Percentiles rank a stretch among this genome's conserved stretches.
These are phyloP conservation scores for Drosophila willistoni DNA, from an alignment of 1,140 invertebrate species.

Conservation along the genomic window DNA sequence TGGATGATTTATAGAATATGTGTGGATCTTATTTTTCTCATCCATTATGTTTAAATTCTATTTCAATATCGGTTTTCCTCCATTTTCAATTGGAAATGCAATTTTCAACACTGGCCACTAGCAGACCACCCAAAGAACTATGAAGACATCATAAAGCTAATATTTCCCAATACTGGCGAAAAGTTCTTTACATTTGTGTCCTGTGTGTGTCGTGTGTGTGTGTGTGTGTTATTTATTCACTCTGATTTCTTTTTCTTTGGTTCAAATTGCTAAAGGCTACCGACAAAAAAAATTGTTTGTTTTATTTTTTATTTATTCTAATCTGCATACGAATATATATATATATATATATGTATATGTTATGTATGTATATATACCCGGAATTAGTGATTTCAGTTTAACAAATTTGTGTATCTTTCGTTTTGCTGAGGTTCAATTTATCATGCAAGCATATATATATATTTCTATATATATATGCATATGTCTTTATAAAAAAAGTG, in stretches of 20 bases:
- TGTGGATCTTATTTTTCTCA: background rate
- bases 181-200: background rate
- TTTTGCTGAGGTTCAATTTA: slow-evolving; percentile 2
- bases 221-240: background rate
- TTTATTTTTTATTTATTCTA: background rate
- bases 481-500: slow-evolving; percentile 38
- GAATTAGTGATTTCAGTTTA: slow-evolving; percentile 1
- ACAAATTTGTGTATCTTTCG: background rate
- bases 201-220: background rate
- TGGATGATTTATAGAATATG: background rate
- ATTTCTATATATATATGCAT: slow-evolving; percentile 21
- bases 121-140: background rate
- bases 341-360: too few species aligned
- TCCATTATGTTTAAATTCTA: background rate
- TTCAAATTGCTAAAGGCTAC: slow-evolving; percentile 6
- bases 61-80: background rate
- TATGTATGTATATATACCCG: background rate
- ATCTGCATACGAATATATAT: background rate
- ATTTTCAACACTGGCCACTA: background rate
- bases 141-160: slow-evolving; percentile 5
- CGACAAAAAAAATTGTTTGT: slow-evolving; percentile 8
- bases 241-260: slow-evolving; percentile 9
- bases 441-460: slow-evolving; percentile 11
- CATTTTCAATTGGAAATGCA: background rate
- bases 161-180: background rate